phyloP scores from a whole-genome alignment of 2,888 invertebrate genomes.

The Cheilosia grossa region DNA sequence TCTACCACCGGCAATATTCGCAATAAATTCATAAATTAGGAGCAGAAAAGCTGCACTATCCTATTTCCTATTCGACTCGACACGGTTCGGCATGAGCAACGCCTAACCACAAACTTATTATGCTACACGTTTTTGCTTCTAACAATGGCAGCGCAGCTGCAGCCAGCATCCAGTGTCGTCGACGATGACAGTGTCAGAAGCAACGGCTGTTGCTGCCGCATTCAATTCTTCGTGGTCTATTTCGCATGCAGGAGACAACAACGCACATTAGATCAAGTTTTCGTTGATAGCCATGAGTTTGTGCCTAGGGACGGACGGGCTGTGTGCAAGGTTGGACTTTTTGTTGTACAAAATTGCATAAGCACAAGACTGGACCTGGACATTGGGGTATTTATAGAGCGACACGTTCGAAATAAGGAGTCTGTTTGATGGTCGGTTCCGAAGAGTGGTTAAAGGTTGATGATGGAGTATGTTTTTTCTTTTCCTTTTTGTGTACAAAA shows the following conservation, averaged over 20 bases:
- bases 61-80: conserved; percentile 52
- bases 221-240: conserved; percentile 70
- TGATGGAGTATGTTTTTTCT: conserved; percentile 37
- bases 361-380: conserved; percentile 28
- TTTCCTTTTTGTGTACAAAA: background rate
- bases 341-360: conserved; percentile 35
- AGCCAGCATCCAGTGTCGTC: background rate
- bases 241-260: conserved; percentile 67
- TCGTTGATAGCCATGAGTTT: conserved; percentile 40
- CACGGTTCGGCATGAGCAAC: conserved; percentile 19
- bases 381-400: conserved; percentile 41
- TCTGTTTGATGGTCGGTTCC: conserved; percentile 14
- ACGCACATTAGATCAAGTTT: conserved; percentile 69
- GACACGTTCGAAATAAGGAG: conserved; percentile 60
- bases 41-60: conserved; percentile 58
- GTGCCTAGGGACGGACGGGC: background rate
- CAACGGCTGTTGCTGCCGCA: conserved; percentile 61
- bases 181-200: conserved; percentile 52
- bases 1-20: conserved; percentile 50
- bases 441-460: conserved; percentile 36
- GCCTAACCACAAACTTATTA: conserved; percentile 69
- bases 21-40: conserved; percentile 74
- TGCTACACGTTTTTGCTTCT: conserved; percentile 66
- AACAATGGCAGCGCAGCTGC: conserved; percentile 42
- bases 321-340: conserved; percentile 11